Conservation (phyloP, 2,113 vertebrate genomes). For the Psephotus haematonotus region DNA sequence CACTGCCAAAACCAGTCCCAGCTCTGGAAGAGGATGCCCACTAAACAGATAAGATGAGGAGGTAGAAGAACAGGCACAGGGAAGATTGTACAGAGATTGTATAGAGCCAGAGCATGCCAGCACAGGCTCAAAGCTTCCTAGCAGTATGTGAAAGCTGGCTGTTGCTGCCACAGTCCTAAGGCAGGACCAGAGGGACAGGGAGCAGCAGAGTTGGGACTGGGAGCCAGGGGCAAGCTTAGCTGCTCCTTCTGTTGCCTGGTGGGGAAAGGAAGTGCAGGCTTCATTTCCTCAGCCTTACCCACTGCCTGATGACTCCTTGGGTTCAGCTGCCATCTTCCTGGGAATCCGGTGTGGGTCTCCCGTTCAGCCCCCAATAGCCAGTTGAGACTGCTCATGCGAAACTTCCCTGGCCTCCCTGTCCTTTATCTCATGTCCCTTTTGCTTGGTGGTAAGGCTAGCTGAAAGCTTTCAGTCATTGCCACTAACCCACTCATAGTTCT, state of each 20-base stretch:
- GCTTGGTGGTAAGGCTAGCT: not conserved
- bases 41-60: not conserved
- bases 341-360: not conserved
- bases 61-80: not conserved
- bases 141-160: not conserved
- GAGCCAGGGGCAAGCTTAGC: not conserved
- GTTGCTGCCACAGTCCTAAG: not conserved
- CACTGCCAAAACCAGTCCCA: not conserved
- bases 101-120: not conserved
- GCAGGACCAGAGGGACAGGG: accelerated
- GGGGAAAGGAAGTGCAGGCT: not conserved
- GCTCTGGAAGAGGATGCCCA: not conserved
- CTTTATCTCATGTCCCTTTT: not conserved
- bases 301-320: not conserved
- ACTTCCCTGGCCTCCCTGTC: not conserved
- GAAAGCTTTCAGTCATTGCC: not conserved
- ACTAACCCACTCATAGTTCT: not conserved
- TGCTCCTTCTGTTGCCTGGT: not conserved
- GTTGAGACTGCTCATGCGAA: not conserved
- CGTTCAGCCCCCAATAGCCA: not conserved
- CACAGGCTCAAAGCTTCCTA: not conserved
- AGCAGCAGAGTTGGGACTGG: not conserved
- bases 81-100: not conserved
- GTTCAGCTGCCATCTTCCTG: not conserved
- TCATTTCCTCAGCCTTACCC: not conserved